Conservation (phyloP, 2,797 vertebrate genomes). For the Vireo griseus region DNA sequence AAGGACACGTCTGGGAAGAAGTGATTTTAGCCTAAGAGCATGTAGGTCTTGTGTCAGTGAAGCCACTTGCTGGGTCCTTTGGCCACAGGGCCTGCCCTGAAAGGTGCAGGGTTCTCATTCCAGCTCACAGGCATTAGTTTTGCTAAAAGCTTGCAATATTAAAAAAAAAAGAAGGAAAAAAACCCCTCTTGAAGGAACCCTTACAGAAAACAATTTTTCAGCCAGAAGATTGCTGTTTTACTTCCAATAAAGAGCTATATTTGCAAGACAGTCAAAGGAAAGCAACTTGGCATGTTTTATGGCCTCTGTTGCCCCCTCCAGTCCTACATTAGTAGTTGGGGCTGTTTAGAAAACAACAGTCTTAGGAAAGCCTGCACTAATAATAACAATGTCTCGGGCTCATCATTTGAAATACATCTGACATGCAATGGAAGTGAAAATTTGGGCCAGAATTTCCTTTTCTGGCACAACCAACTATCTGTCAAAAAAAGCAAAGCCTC, state of each 20-base stretch:
- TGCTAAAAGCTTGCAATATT: not conserved
- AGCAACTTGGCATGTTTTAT: constrained; percentile 27
- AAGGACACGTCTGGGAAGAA: not conserved
- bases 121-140: not conserved
- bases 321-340: constrained; percentile 22
- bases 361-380: not conserved
- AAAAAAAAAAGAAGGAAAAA: not conserved
- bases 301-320: constrained; percentile 66
- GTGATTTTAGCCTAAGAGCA: rapidly evolving
- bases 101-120: not conserved
- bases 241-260: not conserved
- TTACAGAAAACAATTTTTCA: not conserved
- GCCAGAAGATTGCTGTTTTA: not conserved
- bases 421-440: not conserved
- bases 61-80: not conserved
- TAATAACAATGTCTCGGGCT: not conserved
- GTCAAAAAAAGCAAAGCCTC: not conserved
- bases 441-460: not conserved
- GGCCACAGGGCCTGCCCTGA: not conserved
- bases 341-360: constrained; percentile 13
- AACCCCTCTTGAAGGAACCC: not conserved
- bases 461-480: not conserved
- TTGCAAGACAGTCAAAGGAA: not conserved
- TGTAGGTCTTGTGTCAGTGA: not conserved
- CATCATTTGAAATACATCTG: not conserved